Evolutionary conservation across 2,888 invertebrate species (phyloP), one percentile per base, ranked within the genome.

Genomic region (Tetramorium bicarinatum): DNA sequence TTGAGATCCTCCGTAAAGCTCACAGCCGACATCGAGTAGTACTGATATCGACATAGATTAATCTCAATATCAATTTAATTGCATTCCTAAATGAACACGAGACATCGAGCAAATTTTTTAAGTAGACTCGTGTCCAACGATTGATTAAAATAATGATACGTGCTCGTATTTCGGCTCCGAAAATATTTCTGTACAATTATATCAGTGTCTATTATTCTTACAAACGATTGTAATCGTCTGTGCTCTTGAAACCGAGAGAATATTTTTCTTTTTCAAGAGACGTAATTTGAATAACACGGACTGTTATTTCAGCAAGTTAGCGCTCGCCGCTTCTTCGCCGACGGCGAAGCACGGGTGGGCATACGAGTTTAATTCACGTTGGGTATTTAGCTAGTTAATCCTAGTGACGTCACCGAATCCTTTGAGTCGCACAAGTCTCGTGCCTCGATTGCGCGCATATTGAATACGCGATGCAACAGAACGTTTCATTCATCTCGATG

Each of bases 221-320:
- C 9, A 2, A 62, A n/a, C 21, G 18, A 59, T 34, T 71, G 59
- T 59, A 80, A 71, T 38, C 21, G 71, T 44, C 15, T 15, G n/a
- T 11, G 25, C n/a, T 47, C 34, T 34, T 34, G 69, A 34, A 25
- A 29, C 0, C 18, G 18, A 34, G 47, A 21, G 44, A 41, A 41
- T 77, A 56, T 80, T 79, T 77, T 56, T 80, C 44, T 18, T 25
- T 56, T 41, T 29, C 47, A 13, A 71, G 59, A 61, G 59, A 25
- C 34, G 79, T 3, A 47, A 47, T 59, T 86, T 90, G 88, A 90
- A 83, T 86, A 87, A 85, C 87, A 82, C 84, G 90, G 88, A 85
- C 86, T 92, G 93, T 93, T 94, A 93, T 93, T 94, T 94, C 89
- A 91, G 91, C 90, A 89, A 91, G 91, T 91, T 89, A 91, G 25